These are phyloP conservation scores for Galagoides demidoff DNA, from an alignment of 2,797 vertebrate species.

Conservation along the genomic window DNA sequence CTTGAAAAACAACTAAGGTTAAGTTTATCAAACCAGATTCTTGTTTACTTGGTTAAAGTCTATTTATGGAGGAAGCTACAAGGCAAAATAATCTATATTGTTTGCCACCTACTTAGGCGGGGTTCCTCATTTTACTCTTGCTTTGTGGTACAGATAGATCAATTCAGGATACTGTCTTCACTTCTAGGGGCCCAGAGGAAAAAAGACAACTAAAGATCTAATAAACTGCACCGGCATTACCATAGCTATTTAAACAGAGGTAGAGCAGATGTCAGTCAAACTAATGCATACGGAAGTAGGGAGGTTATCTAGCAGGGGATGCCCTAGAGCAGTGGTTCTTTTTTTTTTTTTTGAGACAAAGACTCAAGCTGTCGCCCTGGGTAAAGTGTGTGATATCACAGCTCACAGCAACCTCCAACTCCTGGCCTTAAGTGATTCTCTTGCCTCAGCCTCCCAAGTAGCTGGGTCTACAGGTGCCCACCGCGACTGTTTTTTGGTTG, in stretches of 20 bases:
- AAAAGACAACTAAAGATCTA: background rate
- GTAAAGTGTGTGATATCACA: too few relatives aligned
- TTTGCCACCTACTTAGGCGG: background rate
- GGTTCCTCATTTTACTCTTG: background rate
- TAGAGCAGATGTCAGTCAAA: background rate
- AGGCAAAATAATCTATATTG: background rate
- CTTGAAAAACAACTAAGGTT: background rate
- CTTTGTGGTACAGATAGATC: background rate
- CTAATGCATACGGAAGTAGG: background rate
- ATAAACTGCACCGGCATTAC: background rate
- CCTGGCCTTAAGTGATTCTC: too few relatives aligned
- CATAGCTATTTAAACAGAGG: background rate
- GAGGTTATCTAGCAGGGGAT: background rate
- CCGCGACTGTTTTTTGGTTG: too few relatives aligned
- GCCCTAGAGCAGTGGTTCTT: background rate
- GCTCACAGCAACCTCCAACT: too few relatives aligned
- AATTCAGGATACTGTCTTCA: background rate
- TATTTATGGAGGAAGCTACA: background rate
- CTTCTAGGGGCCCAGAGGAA: background rate
- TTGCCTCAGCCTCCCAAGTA: too few relatives aligned
- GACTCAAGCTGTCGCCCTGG: too few relatives aligned
- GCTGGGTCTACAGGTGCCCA: too few relatives aligned
- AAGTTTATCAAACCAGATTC: slow-evolving; percentile 1
- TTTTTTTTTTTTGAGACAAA: too few relatives aligned
- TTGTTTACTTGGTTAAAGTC: slow-evolving; percentile 11